phyloP scores from a whole-genome alignment of 1,140 invertebrate species.

The Pollicipes pollicipes region DNA sequence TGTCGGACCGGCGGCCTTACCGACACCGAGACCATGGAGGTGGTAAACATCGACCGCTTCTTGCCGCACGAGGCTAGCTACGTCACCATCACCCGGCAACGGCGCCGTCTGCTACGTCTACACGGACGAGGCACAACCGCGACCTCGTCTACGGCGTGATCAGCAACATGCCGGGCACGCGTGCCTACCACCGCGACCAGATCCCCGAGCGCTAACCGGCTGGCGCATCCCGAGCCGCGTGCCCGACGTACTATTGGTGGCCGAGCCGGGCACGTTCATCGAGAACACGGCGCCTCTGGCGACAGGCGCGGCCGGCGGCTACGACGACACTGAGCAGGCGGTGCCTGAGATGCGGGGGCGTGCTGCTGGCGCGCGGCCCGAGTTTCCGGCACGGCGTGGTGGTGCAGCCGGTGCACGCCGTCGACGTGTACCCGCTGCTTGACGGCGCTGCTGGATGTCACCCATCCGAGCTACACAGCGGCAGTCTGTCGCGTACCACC shows the following conservation, averaged over 20 bases:
- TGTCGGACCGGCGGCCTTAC: not conserved
- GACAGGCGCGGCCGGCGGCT: not conserved
- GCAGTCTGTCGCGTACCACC: not conserved
- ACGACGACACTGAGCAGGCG: not conserved
- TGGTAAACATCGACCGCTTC: not conserved
- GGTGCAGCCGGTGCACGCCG: not conserved
- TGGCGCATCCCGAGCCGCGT: not conserved
- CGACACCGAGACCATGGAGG: not conserved
- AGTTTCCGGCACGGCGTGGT: not conserved
- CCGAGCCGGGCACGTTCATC: not conserved
- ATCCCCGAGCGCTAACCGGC: not conserved
- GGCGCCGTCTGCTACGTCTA: not conserved
- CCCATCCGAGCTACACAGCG: not conserved
- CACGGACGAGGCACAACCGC: not conserved
- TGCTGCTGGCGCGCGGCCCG: not conserved
- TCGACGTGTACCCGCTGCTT: constrained; percentile 2
- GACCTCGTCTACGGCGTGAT: not conserved
- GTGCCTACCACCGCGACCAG: not conserved
- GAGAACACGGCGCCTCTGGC: not conserved
- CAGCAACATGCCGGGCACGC: not conserved
- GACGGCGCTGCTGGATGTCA: not conserved
- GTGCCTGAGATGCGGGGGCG: not conserved
- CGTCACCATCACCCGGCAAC: not conserved
- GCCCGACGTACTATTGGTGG: not conserved
- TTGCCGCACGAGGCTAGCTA: not conserved